phyloP scores from a whole-genome alignment of 2,888 invertebrate species.

The Andrena haemorrhoa region DNA sequence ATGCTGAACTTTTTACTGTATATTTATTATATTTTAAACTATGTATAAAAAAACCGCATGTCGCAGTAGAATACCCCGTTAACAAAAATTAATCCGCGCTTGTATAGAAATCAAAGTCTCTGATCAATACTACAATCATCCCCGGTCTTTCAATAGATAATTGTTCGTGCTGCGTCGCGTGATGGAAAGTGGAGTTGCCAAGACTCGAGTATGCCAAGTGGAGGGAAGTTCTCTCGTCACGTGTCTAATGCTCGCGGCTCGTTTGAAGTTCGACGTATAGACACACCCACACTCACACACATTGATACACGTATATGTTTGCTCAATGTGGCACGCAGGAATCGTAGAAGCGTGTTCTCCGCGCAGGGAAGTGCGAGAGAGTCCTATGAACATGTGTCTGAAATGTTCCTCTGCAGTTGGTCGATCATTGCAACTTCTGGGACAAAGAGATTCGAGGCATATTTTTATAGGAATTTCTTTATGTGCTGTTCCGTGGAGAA shows the following conservation, averaged over 20 bases:
- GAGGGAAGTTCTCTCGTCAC: background rate
- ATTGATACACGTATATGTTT: background rate
- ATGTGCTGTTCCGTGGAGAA: background rate
- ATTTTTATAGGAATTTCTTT: background rate
- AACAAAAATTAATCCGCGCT: too few species aligned
- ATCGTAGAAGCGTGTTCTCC: slow-evolving; percentile 3
- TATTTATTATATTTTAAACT: too few species aligned
- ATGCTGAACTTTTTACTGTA: too few species aligned
- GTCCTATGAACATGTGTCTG: background rate
- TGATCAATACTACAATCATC: too few species aligned
- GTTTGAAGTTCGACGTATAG: slow-evolving; percentile 15
- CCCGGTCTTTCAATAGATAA: too few species aligned
- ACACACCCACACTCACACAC: background rate
- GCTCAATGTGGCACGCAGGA: background rate
- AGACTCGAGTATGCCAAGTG: background rate
- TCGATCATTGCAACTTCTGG: background rate
- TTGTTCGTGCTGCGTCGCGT: too few species aligned
- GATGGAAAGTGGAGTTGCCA: too few species aligned
- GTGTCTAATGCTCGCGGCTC: background rate
- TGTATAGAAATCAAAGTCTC: too few species aligned
- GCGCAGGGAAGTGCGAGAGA: background rate
- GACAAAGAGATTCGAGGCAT: background rate
- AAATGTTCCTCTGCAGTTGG: background rate
- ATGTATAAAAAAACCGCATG: too few species aligned
- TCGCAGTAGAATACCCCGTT: too few species aligned